Percentiles rank a stretch among this genome's conserved stretches.
phyloP scores from a whole-genome alignment of 1,140 invertebrate genomes.

The Gryon sp. region DNA sequence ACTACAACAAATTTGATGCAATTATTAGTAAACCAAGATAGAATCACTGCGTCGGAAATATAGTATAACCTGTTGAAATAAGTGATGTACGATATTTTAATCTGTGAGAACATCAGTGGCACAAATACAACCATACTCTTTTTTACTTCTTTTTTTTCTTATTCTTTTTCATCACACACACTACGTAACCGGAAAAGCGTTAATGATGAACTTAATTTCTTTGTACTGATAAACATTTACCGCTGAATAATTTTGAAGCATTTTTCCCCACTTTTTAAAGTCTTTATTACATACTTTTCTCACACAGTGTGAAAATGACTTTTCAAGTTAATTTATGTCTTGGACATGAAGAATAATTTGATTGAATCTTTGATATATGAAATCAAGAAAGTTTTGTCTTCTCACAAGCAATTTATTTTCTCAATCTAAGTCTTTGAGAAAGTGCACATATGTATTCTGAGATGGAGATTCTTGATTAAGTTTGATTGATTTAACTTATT shows the following conservation, averaged over 20 bases:
- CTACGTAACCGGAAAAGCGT: slow-evolving; percentile 55
- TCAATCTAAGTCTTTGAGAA: no score
- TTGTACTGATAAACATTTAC: slow-evolving; percentile 30
- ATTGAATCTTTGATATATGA: no score
- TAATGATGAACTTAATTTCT: slow-evolving; percentile 48
- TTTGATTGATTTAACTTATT: no score
- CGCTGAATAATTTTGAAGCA: background rate
- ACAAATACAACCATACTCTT: slow-evolving; percentile 11
- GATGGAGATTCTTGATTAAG: no score
- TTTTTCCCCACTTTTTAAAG: background rate
- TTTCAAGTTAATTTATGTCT: no score
- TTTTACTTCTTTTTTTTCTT: slow-evolving; percentile 20
- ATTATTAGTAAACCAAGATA: slow-evolving; percentile 3
- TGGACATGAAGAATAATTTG: no score
- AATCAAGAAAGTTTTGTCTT: no score
- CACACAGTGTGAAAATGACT: no score
- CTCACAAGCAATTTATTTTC: no score
- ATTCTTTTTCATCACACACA: slow-evolving; percentile 29
- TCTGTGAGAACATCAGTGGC: slow-evolving; percentile 45
- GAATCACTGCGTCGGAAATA: slow-evolving; percentile 12
- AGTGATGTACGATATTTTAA: slow-evolving; percentile 40
- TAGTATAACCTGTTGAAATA: slow-evolving; percentile 33
- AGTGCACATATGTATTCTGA: no score
- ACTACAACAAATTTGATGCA: no score
- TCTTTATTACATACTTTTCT: no score